A percentile compares a stretch with the other conserved stretches of the same genome.
phyloP scores from a whole-genome alignment of 2,797 vertebrate species.

The Eutrigla gurnardus region DNA sequence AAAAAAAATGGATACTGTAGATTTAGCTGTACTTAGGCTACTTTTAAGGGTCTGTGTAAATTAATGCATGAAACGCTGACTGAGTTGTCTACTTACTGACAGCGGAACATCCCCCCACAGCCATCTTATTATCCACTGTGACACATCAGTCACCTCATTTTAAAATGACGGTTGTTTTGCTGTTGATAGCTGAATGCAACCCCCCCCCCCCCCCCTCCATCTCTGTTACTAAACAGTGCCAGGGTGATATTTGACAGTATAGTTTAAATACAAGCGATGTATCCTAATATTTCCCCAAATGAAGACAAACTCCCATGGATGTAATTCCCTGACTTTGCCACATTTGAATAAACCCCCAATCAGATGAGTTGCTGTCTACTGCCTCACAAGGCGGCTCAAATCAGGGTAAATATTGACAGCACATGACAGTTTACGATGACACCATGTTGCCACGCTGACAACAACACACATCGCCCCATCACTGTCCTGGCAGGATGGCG shows the following conservation, averaged over 20 bases:
- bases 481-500: slow-evolving; percentile 28
- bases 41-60: slow-evolving; percentile 58
- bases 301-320: slow-evolving; percentile 33
- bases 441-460: slow-evolving; percentile 40
- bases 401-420: slow-evolving; percentile 58
- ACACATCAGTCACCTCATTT: slow-evolving; percentile 61
- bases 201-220: background rate
- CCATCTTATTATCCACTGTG: slow-evolving; percentile 58
- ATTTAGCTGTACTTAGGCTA: slow-evolving; percentile 54
- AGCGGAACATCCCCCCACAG: slow-evolving; percentile 39
- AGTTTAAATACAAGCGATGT: slow-evolving; percentile 42
- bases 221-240: slow-evolving; percentile 28
- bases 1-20: slow-evolving; percentile 66
- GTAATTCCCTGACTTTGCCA: slow-evolving; percentile 12
- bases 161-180: slow-evolving; percentile 55
- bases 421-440: slow-evolving; percentile 55
- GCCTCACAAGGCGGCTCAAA: slow-evolving; percentile 60
- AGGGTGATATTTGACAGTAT: slow-evolving; percentile 30
- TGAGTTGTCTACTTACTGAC: slow-evolving; percentile 48
- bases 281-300: slow-evolving; percentile 18
- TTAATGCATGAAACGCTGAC: slow-evolving; percentile 53
- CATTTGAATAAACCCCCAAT: slow-evolving; percentile 61
- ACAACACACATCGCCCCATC: slow-evolving; percentile 42
- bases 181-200: slow-evolving; percentile 46
- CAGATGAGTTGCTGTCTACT: slow-evolving; percentile 61